Conservation (phyloP, 53 echinoderm and acorn worm genomes). For the Echinarachnius parma region DNA sequence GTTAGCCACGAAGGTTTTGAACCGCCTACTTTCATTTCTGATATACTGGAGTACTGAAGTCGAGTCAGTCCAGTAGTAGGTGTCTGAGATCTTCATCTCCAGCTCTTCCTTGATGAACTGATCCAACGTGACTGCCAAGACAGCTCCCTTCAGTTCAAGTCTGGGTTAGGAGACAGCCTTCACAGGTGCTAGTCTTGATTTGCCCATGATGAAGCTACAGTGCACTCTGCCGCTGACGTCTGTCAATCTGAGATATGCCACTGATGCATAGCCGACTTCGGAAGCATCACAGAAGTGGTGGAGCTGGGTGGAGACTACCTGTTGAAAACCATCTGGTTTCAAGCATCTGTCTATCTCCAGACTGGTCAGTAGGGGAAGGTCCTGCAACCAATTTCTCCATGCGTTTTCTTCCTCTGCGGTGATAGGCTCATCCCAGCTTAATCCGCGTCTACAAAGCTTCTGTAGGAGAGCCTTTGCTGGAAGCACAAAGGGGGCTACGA, state of each 20-base stretch:
- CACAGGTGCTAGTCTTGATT: conserved; percentile 16
- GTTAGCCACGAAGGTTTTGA: conserved; percentile 59
- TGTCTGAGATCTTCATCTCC: conserved; percentile 16
- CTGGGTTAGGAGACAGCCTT: conserved; percentile 27
- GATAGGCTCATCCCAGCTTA: conserved; percentile 48
- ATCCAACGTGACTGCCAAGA: conserved; percentile 40
- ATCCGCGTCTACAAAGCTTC: conserved; percentile 29
- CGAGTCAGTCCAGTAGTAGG: conserved; percentile 41
- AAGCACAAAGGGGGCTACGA: conserved; percentile 58
- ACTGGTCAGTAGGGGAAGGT: conserved; percentile 5
- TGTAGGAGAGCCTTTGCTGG: conserved; percentile 51
- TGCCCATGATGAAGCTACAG: conserved; percentile 44
- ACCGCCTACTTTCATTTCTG: conserved; percentile 39
- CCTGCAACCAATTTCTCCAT: conserved; percentile 48
- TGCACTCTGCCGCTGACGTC: conserved; percentile 19
- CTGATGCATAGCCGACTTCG: conserved; percentile 47
- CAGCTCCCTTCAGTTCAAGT: conserved; percentile 34
- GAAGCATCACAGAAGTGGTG: conserved; percentile 69
- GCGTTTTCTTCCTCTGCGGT: conserved; percentile 15
- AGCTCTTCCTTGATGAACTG: conserved; percentile 31
- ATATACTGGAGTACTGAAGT: conserved; percentile 52
- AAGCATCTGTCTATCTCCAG: conserved; percentile 23
- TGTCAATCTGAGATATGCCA: conserved; percentile 20
- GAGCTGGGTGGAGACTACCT: conserved; percentile 28
- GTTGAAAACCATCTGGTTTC: conserved; percentile 24